Conservation (phyloP, 2,113 vertebrate species). For the Scartelaos histophorus region DNA sequence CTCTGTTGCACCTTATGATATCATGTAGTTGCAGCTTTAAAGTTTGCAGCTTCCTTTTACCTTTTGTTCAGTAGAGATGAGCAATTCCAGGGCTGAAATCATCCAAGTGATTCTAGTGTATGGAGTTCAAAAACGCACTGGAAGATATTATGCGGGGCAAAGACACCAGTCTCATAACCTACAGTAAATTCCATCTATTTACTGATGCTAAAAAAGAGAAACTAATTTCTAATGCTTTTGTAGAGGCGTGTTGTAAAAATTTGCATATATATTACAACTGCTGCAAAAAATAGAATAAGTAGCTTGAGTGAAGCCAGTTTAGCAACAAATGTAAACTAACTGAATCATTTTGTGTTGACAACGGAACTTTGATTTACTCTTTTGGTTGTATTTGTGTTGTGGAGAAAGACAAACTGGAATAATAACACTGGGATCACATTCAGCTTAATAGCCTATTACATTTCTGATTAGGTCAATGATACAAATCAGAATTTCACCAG, state of each 20-base stretch:
- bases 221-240: slow-evolving; percentile 9
- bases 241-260: slow-evolving; percentile 50
- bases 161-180: background rate
- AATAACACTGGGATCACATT: background rate
- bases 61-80: too few relatives aligned
- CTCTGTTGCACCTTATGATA: too few relatives aligned
- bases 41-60: too few relatives aligned
- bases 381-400: background rate
- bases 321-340: slow-evolving; percentile 46
- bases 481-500: slow-evolving; percentile 5
- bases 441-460: background rate
- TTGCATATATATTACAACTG: slow-evolving; percentile 67
- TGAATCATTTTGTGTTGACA: background rate
- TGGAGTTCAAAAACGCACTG: too few relatives aligned
- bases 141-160: too few relatives aligned
- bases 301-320: slow-evolving; percentile 32
- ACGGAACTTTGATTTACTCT: background rate
- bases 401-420: background rate
- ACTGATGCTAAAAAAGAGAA: background rate
- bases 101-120: too few relatives aligned
- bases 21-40: too few relatives aligned
- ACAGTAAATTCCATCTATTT: background rate
- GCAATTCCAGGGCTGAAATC: too few relatives aligned
- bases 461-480: background rate
- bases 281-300: slow-evolving; percentile 28